These are phyloP conservation scores for Erethizon dorsatum DNA, from an alignment of 2,797 vertebrate genomes.

Conservation along the genomic window DNA sequence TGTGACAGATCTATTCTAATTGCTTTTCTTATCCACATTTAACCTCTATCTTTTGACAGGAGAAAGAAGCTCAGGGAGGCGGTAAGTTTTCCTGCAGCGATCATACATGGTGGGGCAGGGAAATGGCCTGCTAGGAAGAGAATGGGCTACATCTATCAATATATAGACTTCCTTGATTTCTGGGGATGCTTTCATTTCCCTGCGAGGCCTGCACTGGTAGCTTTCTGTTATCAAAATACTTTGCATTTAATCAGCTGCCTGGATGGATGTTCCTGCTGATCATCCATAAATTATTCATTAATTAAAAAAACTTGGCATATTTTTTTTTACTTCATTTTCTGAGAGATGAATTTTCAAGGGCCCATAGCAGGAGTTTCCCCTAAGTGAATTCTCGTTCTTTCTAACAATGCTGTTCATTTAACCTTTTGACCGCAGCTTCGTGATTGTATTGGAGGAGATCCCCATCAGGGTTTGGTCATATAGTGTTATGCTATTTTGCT, in stretches of 20 bases:
- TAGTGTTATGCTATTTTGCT: background rate
- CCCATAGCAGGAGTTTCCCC: conserved; percentile 24
- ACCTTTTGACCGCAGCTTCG: conserved; percentile 51
- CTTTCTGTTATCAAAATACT: conserved; percentile 83
- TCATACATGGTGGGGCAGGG: conserved; percentile 5
- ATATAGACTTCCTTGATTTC: conserved; percentile 66
- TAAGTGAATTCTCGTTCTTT: conserved; percentile 50
- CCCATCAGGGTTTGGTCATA: background rate
- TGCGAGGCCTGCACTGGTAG: background rate
- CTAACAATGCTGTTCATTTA: conserved; percentile 56
- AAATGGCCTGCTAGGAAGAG: conserved; percentile 64
- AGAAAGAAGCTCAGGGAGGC: conserved; percentile 56
- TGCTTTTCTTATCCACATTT: conserved; percentile 85
- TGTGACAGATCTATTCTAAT: conserved; percentile 85
- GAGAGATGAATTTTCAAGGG: conserved; percentile 68
- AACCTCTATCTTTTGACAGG: conserved; percentile 81
- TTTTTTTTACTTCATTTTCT: conserved; percentile 68
- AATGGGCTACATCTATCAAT: conserved; percentile 50
- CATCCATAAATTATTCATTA: conserved; percentile 86
- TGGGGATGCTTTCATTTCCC: conserved; percentile 20
- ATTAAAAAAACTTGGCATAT: conserved; percentile 75
- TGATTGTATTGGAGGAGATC: conserved; percentile 12
- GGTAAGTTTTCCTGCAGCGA: conserved; percentile 64
- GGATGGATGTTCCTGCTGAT: conserved; percentile 82
- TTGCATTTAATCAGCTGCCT: conserved; percentile 85